A percentile compares a stretch with the other conserved stretches of the same genome.
Evolutionary conservation across 2,888 invertebrate genomes (phyloP).

Genomic region (Coremacera marginata): DNA sequence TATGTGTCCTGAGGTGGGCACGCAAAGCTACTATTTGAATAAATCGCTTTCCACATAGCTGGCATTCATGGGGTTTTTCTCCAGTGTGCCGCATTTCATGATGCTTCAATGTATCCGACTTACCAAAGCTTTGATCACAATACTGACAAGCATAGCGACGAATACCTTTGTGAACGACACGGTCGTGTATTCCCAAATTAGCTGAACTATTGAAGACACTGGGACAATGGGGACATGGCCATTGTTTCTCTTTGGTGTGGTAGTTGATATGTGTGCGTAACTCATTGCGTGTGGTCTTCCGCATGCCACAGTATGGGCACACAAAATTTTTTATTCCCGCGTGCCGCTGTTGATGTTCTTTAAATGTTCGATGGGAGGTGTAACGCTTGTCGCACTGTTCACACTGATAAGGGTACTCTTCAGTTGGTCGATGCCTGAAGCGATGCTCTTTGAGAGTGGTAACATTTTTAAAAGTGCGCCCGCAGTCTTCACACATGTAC

Average conservation of each 20-base stretch:
- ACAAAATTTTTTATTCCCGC: conserved; percentile 54
- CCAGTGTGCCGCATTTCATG: conserved; percentile 58
- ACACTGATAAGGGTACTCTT: conserved; percentile 55
- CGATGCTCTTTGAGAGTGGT: conserved; percentile 51
- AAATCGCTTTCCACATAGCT: conserved; percentile 54
- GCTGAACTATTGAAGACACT: conserved; percentile 53
- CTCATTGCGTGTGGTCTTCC: conserved; percentile 51
- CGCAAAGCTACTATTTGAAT: conserved; percentile 53
- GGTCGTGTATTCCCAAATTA: conserved; percentile 53
- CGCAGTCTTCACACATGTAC: conserved; percentile 54
- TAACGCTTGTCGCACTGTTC: conserved; percentile 60
- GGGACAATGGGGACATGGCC: conserved; percentile 52
- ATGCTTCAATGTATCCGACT: conserved; percentile 55
- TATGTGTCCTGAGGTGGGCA: conserved; percentile 55
- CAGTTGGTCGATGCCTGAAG: conserved; percentile 50
- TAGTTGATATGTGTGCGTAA: conserved; percentile 55
- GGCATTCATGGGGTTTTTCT: conserved; percentile 53
- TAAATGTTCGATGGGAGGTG: conserved; percentile 48
- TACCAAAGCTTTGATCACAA: conserved; percentile 56
- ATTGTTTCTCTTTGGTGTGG: conserved; percentile 54
- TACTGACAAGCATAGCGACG: conserved; percentile 51
- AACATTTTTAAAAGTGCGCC: conserved; percentile 48
- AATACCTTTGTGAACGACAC: conserved; percentile 55
- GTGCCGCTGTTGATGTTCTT: conserved; percentile 57
- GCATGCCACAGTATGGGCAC: conserved; percentile 57